Evolutionary conservation across 35 echinoderm and acorn worm species (phyloP).

Genomic region (Holothuria glaberrima): DNA sequence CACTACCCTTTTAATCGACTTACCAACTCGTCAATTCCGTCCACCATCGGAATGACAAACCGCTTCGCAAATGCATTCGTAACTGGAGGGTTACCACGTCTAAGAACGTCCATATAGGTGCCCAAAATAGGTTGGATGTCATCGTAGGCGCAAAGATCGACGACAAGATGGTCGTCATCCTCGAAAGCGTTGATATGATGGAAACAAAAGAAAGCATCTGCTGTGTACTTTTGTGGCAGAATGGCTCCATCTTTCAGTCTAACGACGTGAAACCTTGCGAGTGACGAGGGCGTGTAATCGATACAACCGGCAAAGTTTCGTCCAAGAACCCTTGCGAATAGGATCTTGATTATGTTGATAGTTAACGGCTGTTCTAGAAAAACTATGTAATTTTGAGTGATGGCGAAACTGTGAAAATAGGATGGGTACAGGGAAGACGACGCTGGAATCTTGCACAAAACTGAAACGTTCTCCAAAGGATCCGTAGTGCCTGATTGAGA

Average conservation of each 20-base stretch:
- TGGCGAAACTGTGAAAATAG: conserved; percentile 89
- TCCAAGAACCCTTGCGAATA: conserved; percentile 24
- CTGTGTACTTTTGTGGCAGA: conserved; percentile 47
- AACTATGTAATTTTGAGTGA: conserved; percentile 86
- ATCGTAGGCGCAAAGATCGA: conserved; percentile 74
- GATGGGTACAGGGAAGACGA: conserved; percentile 51
- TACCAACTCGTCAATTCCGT: neutral
- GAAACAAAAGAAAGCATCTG: conserved; percentile 85
- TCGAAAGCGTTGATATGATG: conserved; percentile 90
- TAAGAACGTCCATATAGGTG: conserved; percentile 32
- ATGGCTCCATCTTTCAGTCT: conserved; percentile 54
- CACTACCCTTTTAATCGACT: neutral
- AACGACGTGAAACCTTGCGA: conserved; percentile 56
- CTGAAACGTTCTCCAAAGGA: conserved; percentile 39
- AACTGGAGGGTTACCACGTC: neutral
- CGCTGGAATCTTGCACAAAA: conserved; percentile 73
- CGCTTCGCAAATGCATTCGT: neutral
- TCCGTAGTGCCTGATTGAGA: neutral
- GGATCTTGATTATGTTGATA: conserved; percentile 51
- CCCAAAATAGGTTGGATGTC: conserved; percentile 40
- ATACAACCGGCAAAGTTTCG: neutral
- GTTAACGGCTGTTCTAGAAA: conserved; percentile 80
- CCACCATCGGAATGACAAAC: conserved; percentile 70
- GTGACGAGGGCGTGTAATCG: neutral
- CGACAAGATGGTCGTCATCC: conserved; percentile 64